Evolutionary conservation across 1,140 invertebrate species (phyloP), one percentile per base, ranked within the genome.

Genomic region (Pseudomyrmex concolor): DNA sequence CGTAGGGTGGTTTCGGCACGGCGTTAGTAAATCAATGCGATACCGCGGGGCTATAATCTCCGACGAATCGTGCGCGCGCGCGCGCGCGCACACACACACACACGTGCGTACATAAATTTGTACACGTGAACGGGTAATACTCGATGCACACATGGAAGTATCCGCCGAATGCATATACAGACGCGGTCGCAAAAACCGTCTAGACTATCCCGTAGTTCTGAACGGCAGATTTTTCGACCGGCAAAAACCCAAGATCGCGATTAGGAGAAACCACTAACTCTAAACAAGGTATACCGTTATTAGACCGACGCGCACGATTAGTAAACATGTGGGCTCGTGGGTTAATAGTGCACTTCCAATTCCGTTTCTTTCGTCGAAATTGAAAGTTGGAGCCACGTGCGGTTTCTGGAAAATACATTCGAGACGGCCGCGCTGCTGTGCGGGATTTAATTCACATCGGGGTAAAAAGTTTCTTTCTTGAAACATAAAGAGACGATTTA

Each of bases 261-360:
- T 60, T 67, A 57, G 68, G n/a, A n/a, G 17, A 54, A 22, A 45
- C 34, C 34, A 34, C 34, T 34, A 19, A 19, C n/a, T 59, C 71
- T 45, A 59, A 45, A 67, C 72, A 72, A 87, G 76, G 48, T 83
- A 72, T 34, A 34, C 34, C 15, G 54, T 70, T 81, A 84, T 86
- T 77, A 84, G 55, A 25, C 19, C 55, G 34, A 83, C 59, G 60
- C 70, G 84, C 78, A 59, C 72, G 66, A 86, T 87, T 87, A 86
- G 83, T 70, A 84, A 84, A 83, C 86, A 87, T 70, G 8, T 87
- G 86, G 71, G 19, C 64, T 76, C 71, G 86, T n/a, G n/a, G n/a
- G 86, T 87, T 83, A 74, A 85, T 77, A 57, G 73, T 67, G 84
- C 74, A 86, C 54, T 70, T 83, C 68, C 45, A 62, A 45, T 77